Base-by-base conservation (phyloP, 2,797 vertebrate species). In the Masticophis lateralis region DNA sequence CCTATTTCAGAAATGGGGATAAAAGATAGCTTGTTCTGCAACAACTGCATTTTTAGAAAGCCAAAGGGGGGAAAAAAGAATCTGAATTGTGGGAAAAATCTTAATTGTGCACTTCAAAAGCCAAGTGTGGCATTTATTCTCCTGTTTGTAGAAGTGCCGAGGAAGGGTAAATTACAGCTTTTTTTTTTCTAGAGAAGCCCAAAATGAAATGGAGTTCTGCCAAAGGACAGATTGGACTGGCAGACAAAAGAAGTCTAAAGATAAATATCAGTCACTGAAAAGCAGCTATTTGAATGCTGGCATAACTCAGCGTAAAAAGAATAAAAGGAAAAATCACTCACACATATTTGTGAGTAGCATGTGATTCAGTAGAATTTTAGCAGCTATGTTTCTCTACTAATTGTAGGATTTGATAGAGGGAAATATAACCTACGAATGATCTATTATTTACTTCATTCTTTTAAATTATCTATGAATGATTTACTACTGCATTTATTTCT, bases 321-420 rank as follows among this genome's bases (percentile, higher is more conserved):
- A 91, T 25, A 9, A 4, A 32, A 61, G 74, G 93, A 56, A 91
- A 28, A 0, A 94, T 22, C 2, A 1, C 6, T 2, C 9, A 92
- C 10, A 20, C 0, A 95, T 92, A 56, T 57, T 74, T 90, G 22
- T 37, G 47, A 0, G 4, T 91, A 37, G 87, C 2, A 9, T 59
- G 8, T 83, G 56, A 47, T 93, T 94, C 95, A 96, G 59, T 32
- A 95, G 94, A 96, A 97, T 94, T 96, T 94, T 96, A 96, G 97
- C 96, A 97, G 97, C 94, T 92, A 92, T 89, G 6, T 94, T 95
- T 92, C 94, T 79, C 93, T 91, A 60, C 59, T 79, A 91, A 53
- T 87, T 94, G 86, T 92, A 22, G 25, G 12, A 66, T 56, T 28
- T 92, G 51, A 92, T 25, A 25, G 37, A 86, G 37, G 51, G 94